These are phyloP conservation scores for Drosophila sproati DNA, from an alignment of 1,140 invertebrate species.

Conservation along the genomic window DNA sequence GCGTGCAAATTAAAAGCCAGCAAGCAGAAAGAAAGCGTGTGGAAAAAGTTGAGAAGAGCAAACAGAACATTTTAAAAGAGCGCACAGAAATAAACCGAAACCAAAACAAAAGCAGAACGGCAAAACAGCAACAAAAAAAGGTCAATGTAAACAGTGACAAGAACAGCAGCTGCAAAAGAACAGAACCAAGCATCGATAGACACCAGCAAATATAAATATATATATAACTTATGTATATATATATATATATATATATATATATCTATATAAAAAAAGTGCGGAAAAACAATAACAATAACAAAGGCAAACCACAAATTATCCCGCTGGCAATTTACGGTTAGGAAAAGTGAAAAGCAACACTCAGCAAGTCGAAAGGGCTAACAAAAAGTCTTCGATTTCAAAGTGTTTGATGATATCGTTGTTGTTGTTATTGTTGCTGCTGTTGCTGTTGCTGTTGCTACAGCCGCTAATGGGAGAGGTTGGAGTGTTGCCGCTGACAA, in stretches of 20 bases:
- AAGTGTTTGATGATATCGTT: constrained; percentile 54
- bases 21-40: constrained; percentile 56
- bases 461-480: constrained; percentile 65
- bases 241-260: too few relatives aligned
- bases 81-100: constrained; percentile 47
- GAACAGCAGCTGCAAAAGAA: constrained; percentile 25
- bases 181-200: constrained; percentile 50
- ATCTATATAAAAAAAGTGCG: neutral
- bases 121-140: constrained; percentile 14
- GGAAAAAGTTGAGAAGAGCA: constrained; percentile 71
- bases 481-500: constrained; percentile 74
- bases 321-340: constrained; percentile 77
- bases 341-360: constrained; percentile 64
- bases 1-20: constrained; percentile 81
- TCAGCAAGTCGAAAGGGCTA: constrained; percentile 27
- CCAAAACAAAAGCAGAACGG: constrained; percentile 34
- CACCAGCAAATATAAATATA: constrained; percentile 52
- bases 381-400: constrained; percentile 76
- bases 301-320: constrained; percentile 70
- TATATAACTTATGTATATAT: constrained; percentile 29
- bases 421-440: constrained; percentile 31
- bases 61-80: constrained; percentile 63
- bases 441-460: constrained; percentile 13
- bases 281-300: constrained; percentile 37
- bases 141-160: constrained; percentile 58